phyloP scores from a whole-genome alignment of 2,113 vertebrate species.

The Urocynchramus pylzowi region DNA sequence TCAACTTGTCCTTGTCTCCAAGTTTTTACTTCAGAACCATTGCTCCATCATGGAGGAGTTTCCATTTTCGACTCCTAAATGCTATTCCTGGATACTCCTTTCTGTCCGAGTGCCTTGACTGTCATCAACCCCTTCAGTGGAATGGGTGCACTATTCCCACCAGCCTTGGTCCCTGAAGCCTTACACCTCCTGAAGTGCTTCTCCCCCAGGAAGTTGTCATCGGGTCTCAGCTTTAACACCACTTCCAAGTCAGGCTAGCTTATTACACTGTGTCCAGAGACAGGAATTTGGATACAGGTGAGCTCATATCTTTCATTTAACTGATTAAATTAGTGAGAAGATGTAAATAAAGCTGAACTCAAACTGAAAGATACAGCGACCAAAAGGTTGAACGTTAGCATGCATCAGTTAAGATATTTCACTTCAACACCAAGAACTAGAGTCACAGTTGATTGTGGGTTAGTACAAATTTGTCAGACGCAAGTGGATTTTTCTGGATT shows the following conservation, averaged over 20 bases:
- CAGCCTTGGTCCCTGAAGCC: slow-evolving; percentile 56
- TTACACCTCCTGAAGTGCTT: slow-evolving; percentile 2
- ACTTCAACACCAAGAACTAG: slow-evolving; percentile 62
- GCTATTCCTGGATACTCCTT: not conserved
- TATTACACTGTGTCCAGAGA: slow-evolving; percentile 41
- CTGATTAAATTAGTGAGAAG: slow-evolving; percentile 42
- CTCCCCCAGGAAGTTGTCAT: not conserved
- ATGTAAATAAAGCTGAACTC: slow-evolving; percentile 56
- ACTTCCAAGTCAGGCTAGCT: slow-evolving; percentile 14
- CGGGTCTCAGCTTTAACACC: not conserved
- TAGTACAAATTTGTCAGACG: slow-evolving; percentile 51
- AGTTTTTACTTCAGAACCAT: slow-evolving; percentile 48
- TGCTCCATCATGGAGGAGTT: not conserved
- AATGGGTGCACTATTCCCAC: not conserved
- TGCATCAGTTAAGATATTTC: slow-evolving; percentile 57
- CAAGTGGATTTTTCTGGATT: slow-evolving; percentile 39
- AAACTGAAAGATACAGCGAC: slow-evolving; percentile 49
- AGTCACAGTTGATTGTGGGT: slow-evolving; percentile 54
- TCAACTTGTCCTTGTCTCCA: slow-evolving; percentile 17
- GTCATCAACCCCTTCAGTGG: not conserved
- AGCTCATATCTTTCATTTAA: slow-evolving; percentile 6
- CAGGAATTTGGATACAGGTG: slow-evolving; percentile 41
- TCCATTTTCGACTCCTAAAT: not conserved
- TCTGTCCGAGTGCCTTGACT: not conserved
- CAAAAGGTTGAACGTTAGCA: slow-evolving; percentile 50